phyloP scores from a whole-genome alignment of 2,797 vertebrate genomes.

The Falco rusticolus region DNA sequence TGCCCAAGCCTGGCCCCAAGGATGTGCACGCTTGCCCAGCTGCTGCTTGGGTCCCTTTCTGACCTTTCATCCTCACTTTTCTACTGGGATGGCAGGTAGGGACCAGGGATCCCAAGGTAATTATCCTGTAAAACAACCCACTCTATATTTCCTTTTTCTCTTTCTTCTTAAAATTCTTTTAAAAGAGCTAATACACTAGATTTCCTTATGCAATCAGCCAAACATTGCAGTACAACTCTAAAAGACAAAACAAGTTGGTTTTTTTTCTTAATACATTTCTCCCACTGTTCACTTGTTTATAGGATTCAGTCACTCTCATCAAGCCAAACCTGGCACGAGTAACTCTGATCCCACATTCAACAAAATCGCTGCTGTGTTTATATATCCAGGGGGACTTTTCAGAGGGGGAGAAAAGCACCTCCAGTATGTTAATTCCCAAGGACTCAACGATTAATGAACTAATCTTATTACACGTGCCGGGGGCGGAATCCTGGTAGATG shows the following conservation, averaged over 20 bases:
- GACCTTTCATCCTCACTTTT: neutral
- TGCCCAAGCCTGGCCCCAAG: neutral
- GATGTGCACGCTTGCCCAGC: neutral
- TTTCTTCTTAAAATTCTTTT: neutral
- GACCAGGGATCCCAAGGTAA: neutral
- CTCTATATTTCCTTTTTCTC: neutral
- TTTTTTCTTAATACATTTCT: constrained; percentile 22
- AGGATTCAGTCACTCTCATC: constrained; percentile 43
- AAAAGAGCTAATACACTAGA: neutral
- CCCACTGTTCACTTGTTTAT: constrained; percentile 53
- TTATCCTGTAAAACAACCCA: neutral
- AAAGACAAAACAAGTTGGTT: constrained; percentile 40
- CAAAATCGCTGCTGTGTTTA: constrained; percentile 53
- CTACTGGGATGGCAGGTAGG: neutral
- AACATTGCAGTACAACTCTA: neutral
- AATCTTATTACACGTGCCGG: constrained; percentile 58
- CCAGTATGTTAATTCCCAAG: constrained; percentile 57
- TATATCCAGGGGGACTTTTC: constrained; percentile 44
- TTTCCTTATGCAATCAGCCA: neutral
- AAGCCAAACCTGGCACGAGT: constrained; percentile 41
- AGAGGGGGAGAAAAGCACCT: constrained; percentile 41
- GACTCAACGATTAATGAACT: constrained; percentile 48
- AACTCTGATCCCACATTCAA: constrained; percentile 29
- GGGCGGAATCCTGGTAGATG: constrained; percentile 53
- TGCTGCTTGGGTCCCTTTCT: neutral